Conservation (phyloP, 2,888 invertebrate genomes). For the Idaea aversata region DNA sequence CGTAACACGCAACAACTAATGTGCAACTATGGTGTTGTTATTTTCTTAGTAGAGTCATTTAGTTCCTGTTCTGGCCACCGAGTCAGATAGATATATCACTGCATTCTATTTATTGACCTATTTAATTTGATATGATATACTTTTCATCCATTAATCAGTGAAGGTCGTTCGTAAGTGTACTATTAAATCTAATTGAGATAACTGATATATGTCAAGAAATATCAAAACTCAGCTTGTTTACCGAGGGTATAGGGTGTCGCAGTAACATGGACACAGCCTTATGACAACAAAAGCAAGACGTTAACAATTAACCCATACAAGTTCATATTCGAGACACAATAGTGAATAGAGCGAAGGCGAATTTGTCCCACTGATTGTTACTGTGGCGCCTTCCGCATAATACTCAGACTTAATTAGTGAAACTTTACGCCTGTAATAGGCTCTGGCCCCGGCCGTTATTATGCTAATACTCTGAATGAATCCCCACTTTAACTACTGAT, state of each 20-base stretch:
- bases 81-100: no score
- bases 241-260: background rate
- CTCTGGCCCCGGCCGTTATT: conserved; percentile 15
- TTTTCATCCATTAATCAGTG: no score
- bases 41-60: no score
- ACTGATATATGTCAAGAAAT: background rate
- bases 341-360: background rate
- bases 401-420: conserved; percentile 16
- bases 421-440: conserved; percentile 18
- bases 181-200: no score
- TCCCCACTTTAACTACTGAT: conserved; percentile 20
- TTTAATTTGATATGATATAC: no score
- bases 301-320: background rate
- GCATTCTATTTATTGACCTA: no score
- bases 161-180: no score
- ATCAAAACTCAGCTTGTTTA: background rate
- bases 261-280: background rate
- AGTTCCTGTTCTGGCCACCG: no score
- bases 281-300: background rate
- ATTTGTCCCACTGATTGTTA: conserved; percentile 2
- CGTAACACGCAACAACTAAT: no score
- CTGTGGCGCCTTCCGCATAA: conserved; percentile 11
- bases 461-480: conserved; percentile 21
- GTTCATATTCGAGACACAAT: background rate
- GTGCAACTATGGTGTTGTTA: no score